Evolutionary conservation across 1,140 invertebrate genomes (phyloP).

Genomic region (Drosophila mojavensis): DNA sequence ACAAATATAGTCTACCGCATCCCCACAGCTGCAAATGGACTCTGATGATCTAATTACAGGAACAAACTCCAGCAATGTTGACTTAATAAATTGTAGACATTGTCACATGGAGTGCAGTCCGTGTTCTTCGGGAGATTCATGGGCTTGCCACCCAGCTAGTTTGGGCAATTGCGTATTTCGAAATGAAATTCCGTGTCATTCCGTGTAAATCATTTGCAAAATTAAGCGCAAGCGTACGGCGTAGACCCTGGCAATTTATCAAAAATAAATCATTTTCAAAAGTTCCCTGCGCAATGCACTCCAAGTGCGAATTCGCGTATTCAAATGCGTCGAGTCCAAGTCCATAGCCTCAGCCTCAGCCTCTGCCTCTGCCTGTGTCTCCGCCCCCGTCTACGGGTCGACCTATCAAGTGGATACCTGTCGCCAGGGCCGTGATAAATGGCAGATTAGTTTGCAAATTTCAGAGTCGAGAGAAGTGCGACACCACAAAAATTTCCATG

Average conservation of each 20-base stretch:
- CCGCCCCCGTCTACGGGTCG: not conserved
- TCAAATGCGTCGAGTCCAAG: slow-evolving; percentile 8
- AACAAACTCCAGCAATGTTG: slow-evolving; percentile 1
- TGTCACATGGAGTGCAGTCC: slow-evolving; percentile 36
- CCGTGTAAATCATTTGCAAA: slow-evolving; percentile 82
- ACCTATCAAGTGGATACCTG: slow-evolving; percentile 52
- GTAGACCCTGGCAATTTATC: slow-evolving; percentile 76
- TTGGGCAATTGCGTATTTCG: slow-evolving; percentile 80
- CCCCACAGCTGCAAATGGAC: not conserved
- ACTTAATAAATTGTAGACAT: slow-evolving; percentile 23
- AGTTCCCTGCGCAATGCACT: slow-evolving; percentile 35
- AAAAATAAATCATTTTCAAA: slow-evolving; percentile 84
- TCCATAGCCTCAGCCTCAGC: slow-evolving; percentile 4
- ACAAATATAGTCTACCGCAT: no score
- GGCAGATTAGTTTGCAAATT: slow-evolving; percentile 79
- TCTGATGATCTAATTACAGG: slow-evolving; percentile 35
- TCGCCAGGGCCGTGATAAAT: slow-evolving; percentile 74
- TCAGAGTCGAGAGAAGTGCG: slow-evolving; percentile 46
- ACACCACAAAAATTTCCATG: slow-evolving; percentile 57
- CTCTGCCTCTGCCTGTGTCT: not conserved
- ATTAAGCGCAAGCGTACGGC: slow-evolving; percentile 56
- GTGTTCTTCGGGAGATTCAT: slow-evolving; percentile 54
- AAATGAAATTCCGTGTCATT: slow-evolving; percentile 83
- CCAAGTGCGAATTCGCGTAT: slow-evolving; percentile 32
- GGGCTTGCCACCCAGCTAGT: slow-evolving; percentile 80